A percentile compares a stretch with the other conserved stretches of the same genome.
Evolutionary conservation across 2,113 vertebrate genomes (phyloP).

Genomic region (Indicator maculatus): DNA sequence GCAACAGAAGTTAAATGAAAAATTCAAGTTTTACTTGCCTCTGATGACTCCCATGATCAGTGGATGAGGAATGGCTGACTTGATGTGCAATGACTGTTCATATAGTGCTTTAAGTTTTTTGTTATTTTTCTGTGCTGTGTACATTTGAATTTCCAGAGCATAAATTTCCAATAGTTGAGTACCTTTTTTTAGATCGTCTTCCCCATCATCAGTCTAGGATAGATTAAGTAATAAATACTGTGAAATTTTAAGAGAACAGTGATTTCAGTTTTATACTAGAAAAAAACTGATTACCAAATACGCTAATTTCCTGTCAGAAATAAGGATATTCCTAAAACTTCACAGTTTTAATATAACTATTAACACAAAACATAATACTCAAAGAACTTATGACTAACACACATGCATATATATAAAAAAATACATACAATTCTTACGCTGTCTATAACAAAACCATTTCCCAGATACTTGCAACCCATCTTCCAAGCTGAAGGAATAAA

Average conservation of each 20-base stretch:
- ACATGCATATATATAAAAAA: neutral
- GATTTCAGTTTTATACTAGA: slow-evolving; percentile 18
- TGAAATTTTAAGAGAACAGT: slow-evolving; percentile 56
- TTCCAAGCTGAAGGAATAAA: neutral
- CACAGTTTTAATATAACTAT: neutral
- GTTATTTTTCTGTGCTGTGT: slow-evolving; percentile 99
- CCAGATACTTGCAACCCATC: neutral
- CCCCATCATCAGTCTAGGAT: slow-evolving; percentile 95
- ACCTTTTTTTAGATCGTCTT: slow-evolving; percentile 98
- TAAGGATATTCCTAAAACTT: neutral
- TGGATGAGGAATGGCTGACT: slow-evolving; percentile 98
- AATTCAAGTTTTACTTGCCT: slow-evolving; percentile 78
- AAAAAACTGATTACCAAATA: neutral
- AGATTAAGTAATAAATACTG: slow-evolving; percentile 55
- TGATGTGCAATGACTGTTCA: slow-evolving; percentile 98
- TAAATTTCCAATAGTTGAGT: slow-evolving; percentile 99
- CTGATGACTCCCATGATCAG: slow-evolving; percentile 99
- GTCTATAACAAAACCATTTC: neutral
- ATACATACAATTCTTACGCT: neutral
- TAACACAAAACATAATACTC: neutral
- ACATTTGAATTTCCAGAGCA: slow-evolving; percentile 99
- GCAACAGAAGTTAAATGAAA: neutral
- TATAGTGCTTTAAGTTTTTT: slow-evolving; percentile 99
- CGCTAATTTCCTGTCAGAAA: neutral
- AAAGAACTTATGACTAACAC: neutral